Evolutionary conservation across 2,888 invertebrate species (phyloP).

Genomic region (Malthinus seriepunctatus): DNA sequence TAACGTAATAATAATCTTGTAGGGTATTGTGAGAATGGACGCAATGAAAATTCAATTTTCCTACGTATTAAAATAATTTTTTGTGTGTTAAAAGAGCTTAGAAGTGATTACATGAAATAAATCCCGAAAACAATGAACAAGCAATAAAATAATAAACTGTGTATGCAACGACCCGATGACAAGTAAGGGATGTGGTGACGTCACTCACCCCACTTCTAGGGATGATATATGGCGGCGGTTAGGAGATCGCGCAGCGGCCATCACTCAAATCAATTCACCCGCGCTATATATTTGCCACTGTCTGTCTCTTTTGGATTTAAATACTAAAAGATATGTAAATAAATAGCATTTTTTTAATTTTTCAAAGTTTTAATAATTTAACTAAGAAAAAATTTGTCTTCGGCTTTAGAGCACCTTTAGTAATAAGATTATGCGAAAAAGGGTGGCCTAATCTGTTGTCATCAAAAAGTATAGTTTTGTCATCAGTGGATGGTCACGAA

Average conservation of each 20-base stretch:
- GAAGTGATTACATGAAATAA: conserved; percentile 16
- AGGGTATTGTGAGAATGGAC: no score
- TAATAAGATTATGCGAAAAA: no score
- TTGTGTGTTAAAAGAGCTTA: background rate
- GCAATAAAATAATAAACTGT: conserved; percentile 46
- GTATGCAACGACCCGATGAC: conserved; percentile 45
- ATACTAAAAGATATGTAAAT: conserved; percentile 18
- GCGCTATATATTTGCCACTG: conserved; percentile 40
- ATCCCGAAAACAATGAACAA: conserved; percentile 39
- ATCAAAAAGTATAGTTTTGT: no score
- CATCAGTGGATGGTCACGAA: no score
- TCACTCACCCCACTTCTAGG: conserved; percentile 53
- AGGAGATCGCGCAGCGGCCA: conserved; percentile 61
- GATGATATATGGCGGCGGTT: conserved; percentile 64
- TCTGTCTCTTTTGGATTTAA: conserved; percentile 31
- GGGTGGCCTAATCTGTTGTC: no score
- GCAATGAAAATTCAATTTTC: background rate
- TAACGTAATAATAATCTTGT: no score
- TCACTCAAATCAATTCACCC: conserved; percentile 58
- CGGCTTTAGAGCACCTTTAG: no score
- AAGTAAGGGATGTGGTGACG: conserved; percentile 47
- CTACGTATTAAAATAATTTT: background rate
- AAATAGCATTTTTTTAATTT: conserved; percentile 2
- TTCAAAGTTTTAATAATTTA: no score
- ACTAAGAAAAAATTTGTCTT: no score